These are phyloP conservation scores for Rhinoptilus africanus DNA, from an alignment of 2,113 vertebrate genomes.

Conservation along the genomic window DNA sequence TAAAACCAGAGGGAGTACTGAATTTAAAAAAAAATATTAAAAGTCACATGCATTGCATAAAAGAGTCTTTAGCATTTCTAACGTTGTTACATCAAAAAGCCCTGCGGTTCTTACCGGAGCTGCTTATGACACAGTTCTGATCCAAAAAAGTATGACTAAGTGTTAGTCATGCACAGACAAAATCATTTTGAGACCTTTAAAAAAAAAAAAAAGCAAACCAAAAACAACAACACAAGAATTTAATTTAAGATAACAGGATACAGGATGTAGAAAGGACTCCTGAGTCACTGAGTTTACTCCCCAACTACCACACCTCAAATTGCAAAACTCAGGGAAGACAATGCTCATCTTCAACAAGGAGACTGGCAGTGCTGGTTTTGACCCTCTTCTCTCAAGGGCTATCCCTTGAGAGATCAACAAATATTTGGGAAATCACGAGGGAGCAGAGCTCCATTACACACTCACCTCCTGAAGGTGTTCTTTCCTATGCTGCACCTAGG, in stretches of 20 bases:
- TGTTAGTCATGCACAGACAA: not conserved
- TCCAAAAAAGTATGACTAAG: not conserved
- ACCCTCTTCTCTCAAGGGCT: not conserved
- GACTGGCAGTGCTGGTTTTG: accelerated
- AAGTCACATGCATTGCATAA: not conserved
- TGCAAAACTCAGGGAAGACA: not conserved
- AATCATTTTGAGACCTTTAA: not conserved
- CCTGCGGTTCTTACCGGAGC: not conserved
- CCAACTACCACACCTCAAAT: not conserved
- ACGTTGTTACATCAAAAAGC: not conserved
- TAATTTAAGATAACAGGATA: not conserved
- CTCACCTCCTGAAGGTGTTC: not conserved
- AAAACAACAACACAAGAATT: not conserved
- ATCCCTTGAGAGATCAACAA: not conserved
- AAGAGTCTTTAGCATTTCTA: not conserved
- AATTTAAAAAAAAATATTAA: not conserved
- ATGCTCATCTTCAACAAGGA: not conserved
- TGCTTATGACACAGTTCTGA: not conserved
- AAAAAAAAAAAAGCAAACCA: not conserved
- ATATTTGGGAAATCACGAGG: not conserved
- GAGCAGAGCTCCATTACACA: not conserved
- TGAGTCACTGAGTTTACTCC: not conserved
- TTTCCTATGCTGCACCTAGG: not conserved
- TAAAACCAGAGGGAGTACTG: not conserved
- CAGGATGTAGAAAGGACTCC: not conserved